Conservation (phyloP, 2,797 vertebrate species). For the Mycteria americana region DNA sequence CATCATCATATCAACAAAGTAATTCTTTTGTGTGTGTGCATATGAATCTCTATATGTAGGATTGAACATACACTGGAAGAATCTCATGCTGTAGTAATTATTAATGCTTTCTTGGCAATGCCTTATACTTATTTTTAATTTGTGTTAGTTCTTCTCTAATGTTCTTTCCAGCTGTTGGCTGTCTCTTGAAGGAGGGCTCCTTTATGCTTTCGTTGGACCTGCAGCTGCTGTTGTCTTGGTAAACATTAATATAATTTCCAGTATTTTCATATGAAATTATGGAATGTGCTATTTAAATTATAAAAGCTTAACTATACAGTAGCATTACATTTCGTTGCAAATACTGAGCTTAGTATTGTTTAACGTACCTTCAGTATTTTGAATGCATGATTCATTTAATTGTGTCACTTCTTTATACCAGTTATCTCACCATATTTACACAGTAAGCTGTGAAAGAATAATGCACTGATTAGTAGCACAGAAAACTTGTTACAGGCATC, state of each 20-base stretch:
- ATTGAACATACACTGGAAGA: constrained; percentile 64
- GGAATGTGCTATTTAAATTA: not conserved
- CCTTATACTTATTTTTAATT: constrained; percentile 78
- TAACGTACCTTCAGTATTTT: not conserved
- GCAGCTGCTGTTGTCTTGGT: constrained; percentile 99
- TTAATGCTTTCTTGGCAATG: constrained; percentile 26
- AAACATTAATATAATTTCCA: constrained; percentile 67
- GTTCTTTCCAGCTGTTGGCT: constrained; percentile 93
- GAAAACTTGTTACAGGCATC: not conserved
- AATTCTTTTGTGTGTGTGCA: constrained; percentile 27
- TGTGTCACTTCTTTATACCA: not conserved
- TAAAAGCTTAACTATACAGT: not conserved
- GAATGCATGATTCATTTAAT: not conserved
- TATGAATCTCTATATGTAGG: constrained; percentile 65
- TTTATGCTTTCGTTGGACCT: constrained; percentile 98
- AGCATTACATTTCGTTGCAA: not conserved
- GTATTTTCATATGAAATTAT: not conserved
- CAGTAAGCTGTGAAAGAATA: not conserved
- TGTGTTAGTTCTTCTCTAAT: constrained; percentile 79
- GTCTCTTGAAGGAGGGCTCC: constrained; percentile 97
- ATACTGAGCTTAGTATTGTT: not conserved
- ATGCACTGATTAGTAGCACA: not conserved
- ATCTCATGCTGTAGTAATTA: constrained; percentile 46
- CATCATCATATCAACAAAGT: not conserved
- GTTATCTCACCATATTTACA: not conserved